phyloP scores from a whole-genome alignment of 2,113 vertebrate genomes.

The Condylura cristata region DNA sequence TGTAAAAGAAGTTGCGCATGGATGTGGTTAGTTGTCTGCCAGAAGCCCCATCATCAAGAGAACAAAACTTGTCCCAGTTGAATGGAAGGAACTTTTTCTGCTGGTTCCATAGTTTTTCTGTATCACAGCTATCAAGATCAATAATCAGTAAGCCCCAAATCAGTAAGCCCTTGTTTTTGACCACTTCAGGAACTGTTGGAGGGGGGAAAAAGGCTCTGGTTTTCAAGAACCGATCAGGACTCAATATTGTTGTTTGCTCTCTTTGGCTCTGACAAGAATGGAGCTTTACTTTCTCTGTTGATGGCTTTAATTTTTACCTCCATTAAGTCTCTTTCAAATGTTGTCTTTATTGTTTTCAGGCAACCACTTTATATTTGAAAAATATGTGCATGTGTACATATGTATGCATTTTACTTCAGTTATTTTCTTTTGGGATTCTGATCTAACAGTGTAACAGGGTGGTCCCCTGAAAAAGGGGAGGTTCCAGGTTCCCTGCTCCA shows the following conservation, averaged over 20 bases:
- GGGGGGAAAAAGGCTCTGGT: not conserved
- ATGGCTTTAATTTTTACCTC: conserved; percentile 53
- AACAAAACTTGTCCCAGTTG: not conserved
- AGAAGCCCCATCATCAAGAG: not conserved
- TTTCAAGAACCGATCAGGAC: conserved; percentile 5
- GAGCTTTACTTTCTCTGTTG: not conserved
- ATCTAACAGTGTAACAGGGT: too few relatives aligned
- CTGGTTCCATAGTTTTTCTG: not conserved
- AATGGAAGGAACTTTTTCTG: conserved; percentile 14
- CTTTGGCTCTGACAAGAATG: not conserved
- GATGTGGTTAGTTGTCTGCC: not conserved
- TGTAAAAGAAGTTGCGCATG: conserved; percentile 2
- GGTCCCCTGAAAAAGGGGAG: too few relatives aligned
- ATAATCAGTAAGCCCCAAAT: not conserved
- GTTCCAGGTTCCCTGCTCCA: too few relatives aligned
- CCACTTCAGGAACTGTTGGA: not conserved
- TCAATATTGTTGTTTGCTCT: conserved; percentile 12
- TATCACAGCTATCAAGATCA: not conserved
- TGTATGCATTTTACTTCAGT: conserved; percentile 27
- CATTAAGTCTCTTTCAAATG: conserved; percentile 20
- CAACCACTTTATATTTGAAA: conserved; percentile 5
- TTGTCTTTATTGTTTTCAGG: conserved; percentile 14
- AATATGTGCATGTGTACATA: not conserved
- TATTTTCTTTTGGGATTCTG: not conserved
- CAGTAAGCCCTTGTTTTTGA: not conserved